A percentile compares a stretch with the other conserved stretches of the same genome.
These are phyloP conservation scores for Meriones psammophilus DNA, from an alignment of 2,797 vertebrate species.

Conservation along the genomic window DNA sequence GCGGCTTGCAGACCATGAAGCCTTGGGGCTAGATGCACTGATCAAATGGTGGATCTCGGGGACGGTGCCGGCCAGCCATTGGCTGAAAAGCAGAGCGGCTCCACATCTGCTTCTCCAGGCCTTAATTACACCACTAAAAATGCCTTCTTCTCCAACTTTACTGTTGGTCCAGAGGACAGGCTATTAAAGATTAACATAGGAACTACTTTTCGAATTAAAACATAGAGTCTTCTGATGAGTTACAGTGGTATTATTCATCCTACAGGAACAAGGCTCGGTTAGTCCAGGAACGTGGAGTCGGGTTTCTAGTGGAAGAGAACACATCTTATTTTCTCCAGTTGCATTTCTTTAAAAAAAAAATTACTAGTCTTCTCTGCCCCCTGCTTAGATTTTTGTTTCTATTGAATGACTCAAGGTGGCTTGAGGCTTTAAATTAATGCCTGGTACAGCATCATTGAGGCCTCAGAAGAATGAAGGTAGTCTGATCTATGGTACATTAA, in stretches of 20 bases:
- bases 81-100: conserved; percentile 83
- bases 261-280: conserved; percentile 82
- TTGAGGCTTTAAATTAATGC: conserved; percentile 82
- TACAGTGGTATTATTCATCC: conserved; percentile 83
- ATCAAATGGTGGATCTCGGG: conserved; percentile 88
- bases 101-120: conserved; percentile 84
- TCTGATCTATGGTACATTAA: conserved; percentile 48
- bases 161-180: conserved; percentile 86
- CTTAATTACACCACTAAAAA: conserved; percentile 85
- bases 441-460: conserved; percentile 63
- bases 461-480: conserved; percentile 60
- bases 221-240: conserved; percentile 82
- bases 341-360: conserved; percentile 72
- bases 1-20: conserved; percentile 89
- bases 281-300: conserved; percentile 76
- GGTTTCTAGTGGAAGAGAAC: conserved; percentile 80
- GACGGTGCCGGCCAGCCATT: conserved; percentile 84
- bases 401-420: conserved; percentile 82
- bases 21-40: conserved; percentile 87
- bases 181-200: conserved; percentile 88
- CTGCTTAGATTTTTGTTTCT: conserved; percentile 82
- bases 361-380: conserved; percentile 76
- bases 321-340: conserved; percentile 78
- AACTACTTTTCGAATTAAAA: conserved; percentile 86
- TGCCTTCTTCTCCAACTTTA: conserved; percentile 84